Evolutionary conservation across 2,888 invertebrate species (phyloP).

Genomic region (Hesperia comma): DNA sequence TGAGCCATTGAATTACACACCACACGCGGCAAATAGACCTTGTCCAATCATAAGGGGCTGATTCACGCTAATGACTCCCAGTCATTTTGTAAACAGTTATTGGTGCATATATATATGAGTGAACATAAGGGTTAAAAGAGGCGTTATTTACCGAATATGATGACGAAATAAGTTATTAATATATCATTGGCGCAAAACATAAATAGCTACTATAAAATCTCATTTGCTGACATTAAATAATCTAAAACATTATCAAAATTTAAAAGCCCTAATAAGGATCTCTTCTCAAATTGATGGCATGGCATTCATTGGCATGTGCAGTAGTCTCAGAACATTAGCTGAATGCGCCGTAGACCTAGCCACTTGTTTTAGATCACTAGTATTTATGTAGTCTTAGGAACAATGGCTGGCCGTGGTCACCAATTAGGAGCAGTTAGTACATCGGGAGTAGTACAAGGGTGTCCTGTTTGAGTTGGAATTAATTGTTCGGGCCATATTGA

Average conservation of each 20-base stretch:
- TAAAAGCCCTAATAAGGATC: too few species aligned
- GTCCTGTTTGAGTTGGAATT: slow-evolving; percentile 42
- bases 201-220: too few species aligned
- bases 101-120: slow-evolving; percentile 47
- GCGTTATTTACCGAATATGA: neutral
- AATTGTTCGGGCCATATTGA: slow-evolving; percentile 42
- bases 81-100: slow-evolving; percentile 40
- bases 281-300: neutral
- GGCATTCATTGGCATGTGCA: neutral
- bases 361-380: slow-evolving; percentile 20
- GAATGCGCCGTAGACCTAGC: neutral
- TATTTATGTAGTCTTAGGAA: slow-evolving; percentile 37
- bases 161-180: neutral
- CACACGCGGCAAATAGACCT: slow-evolving; percentile 40
- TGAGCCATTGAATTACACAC: slow-evolving; percentile 34
- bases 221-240: too few species aligned
- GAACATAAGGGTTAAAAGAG: slow-evolving; percentile 37
- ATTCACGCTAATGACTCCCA: slow-evolving; percentile 37
- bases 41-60: slow-evolving; percentile 34
- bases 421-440: slow-evolving; percentile 49
- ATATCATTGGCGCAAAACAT: neutral
- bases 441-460: slow-evolving; percentile 28
- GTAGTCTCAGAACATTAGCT: slow-evolving; percentile 14
- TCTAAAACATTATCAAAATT: too few species aligned
- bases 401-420: slow-evolving; percentile 44